A percentile compares a stretch with the other conserved stretches of the same genome.
Conservation (phyloP, 2,888 invertebrate species). For the Plebejus argus region DNA sequence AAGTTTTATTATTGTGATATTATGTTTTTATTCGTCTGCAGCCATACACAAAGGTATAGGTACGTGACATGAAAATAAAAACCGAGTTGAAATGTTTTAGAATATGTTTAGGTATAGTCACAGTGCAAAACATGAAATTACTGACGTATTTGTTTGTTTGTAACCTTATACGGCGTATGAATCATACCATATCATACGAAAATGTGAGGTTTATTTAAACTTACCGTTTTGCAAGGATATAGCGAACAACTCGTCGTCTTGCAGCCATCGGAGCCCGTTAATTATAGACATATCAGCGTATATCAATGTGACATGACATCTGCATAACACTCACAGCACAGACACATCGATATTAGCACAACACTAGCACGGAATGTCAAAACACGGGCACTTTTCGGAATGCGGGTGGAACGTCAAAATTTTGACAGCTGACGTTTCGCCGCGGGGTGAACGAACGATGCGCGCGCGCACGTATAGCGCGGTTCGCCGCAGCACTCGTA, state of each 20-base stretch:
- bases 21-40: neutral
- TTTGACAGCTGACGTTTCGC: slow-evolving; percentile 70
- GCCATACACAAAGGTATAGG: neutral
- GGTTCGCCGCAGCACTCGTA: slow-evolving; percentile 63
- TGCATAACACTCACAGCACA: slow-evolving; percentile 56
- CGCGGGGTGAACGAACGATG: slow-evolving; percentile 61
- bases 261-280: slow-evolving; percentile 76
- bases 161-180: slow-evolving; percentile 7
- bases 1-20: slow-evolving; percentile 7
- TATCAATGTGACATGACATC: slow-evolving; percentile 71
- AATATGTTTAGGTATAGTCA: neutral
- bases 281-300: slow-evolving; percentile 77
- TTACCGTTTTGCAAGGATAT: slow-evolving; percentile 77
- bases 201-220: slow-evolving; percentile 2
- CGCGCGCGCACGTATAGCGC: slow-evolving; percentile 60
- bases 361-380: slow-evolving; percentile 62
- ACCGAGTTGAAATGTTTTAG: neutral
- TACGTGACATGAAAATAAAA: neutral
- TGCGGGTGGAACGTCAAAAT: slow-evolving; percentile 60
- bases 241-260: slow-evolving; percentile 75
- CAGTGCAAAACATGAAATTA: neutral
- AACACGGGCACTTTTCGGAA: slow-evolving; percentile 45
- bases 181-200: slow-evolving; percentile 13
- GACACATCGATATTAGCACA: slow-evolving; percentile 51
- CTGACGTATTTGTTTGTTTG: neutral